Evolutionary conservation across 2,113 vertebrate genomes (phyloP).

Genomic region (Vanacampus margaritifer): DNA sequence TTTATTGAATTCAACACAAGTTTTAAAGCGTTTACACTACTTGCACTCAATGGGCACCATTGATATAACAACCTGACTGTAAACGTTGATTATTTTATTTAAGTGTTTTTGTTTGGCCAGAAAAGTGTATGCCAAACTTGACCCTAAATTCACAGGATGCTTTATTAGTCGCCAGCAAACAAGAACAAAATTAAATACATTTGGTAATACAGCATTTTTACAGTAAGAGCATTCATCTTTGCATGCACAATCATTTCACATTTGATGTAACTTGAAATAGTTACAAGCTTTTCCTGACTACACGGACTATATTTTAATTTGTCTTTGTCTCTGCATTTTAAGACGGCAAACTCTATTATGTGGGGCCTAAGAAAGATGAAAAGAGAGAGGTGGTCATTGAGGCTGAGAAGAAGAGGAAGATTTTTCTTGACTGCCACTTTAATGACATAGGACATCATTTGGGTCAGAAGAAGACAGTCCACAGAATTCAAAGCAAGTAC

Average conservation of each 20-base stretch:
- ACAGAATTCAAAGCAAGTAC: constrained; percentile 86
- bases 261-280: background rate
- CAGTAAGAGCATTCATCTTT: background rate
- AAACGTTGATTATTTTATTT: too few relatives aligned
- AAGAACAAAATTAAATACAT: background rate
- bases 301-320: background rate
- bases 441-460: constrained; percentile 83
- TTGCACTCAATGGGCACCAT: background rate
- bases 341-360: constrained; percentile 85
- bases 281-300: background rate
- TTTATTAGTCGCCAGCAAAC: background rate
- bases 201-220: background rate
- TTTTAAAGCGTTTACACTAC: too few relatives aligned
- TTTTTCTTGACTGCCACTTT: constrained; percentile 87
- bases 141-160: background rate
- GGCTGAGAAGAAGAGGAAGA: constrained; percentile 76
- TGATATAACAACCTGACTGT: too few relatives aligned
- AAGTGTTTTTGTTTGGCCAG: too few relatives aligned
- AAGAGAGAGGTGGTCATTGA: constrained; percentile 89
- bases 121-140: background rate
- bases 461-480: constrained; percentile 88
- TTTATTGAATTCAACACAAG: too few relatives aligned
- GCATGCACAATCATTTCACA: background rate
- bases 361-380: constrained; percentile 85
- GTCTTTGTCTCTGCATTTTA: background rate